Evolutionary conservation across 2,797 vertebrate species (phyloP).

Genomic region (Phoebastria nigripes): DNA sequence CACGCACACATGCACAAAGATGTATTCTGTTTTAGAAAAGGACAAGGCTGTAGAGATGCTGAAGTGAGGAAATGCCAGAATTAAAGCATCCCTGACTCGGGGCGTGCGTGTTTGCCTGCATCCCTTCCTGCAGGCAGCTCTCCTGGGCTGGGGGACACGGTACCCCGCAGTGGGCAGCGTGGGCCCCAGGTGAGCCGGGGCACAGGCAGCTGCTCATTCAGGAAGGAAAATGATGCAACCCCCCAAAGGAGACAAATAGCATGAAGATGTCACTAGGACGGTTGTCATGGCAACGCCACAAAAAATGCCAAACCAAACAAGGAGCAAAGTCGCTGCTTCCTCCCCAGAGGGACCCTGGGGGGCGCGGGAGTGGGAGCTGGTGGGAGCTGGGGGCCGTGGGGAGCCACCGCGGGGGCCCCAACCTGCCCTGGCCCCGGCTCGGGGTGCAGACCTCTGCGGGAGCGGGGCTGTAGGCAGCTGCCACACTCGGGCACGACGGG

Average conservation of each 20-base stretch:
- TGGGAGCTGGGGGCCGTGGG: not conserved
- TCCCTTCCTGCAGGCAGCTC: not conserved
- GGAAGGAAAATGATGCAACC: not conserved
- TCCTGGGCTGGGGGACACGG: accelerated
- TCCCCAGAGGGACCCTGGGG: not conserved
- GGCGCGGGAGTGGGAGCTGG: accelerated
- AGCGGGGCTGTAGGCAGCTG: not conserved
- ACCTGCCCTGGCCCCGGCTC: accelerated
- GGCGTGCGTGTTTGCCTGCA: accelerated
- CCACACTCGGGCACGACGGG: accelerated
- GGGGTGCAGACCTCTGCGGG: accelerated
- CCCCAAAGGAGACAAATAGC: not conserved
- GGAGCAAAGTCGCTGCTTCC: not conserved
- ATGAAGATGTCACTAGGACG: not conserved
- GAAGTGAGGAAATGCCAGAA: not conserved
- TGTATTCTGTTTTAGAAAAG: not conserved
- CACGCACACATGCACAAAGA: not conserved
- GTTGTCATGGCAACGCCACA: conserved; percentile 20
- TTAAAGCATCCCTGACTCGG: accelerated
- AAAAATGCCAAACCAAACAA: not conserved
- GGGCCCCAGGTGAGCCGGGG: not conserved
- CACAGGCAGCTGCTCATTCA: not conserved
- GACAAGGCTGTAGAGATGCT: not conserved
- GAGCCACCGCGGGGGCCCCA: not conserved
- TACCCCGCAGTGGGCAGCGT: accelerated